These are phyloP conservation scores for Pholis gunnellus DNA, from an alignment of 2,113 vertebrate species.

Conservation along the genomic window DNA sequence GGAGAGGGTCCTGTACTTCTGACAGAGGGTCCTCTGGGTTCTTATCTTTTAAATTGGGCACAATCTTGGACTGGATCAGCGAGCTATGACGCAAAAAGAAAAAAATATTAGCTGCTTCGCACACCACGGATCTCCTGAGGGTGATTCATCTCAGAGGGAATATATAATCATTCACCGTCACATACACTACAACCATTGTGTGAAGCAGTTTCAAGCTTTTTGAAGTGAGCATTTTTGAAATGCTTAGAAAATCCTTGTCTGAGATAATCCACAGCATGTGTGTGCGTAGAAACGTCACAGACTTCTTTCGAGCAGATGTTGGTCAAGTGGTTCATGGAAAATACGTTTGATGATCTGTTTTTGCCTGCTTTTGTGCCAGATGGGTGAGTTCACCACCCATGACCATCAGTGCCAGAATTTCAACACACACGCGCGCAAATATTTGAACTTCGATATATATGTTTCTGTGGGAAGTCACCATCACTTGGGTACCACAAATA, in stretches of 20 bases:
- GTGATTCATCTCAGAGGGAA: slow-evolving; percentile 8
- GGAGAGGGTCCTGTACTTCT: slow-evolving; percentile 97
- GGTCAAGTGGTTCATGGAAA: slow-evolving; percentile 32
- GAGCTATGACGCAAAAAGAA: slow-evolving; percentile 81
- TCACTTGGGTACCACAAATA: background rate
- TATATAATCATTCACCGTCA: background rate
- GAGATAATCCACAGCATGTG: slow-evolving; percentile 39
- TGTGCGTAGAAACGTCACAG: slow-evolving; percentile 22
- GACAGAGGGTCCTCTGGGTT: slow-evolving; percentile 97
- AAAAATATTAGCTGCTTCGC: slow-evolving; percentile 4
- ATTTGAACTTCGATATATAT: background rate
- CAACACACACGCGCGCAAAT: background rate
- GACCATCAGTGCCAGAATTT: background rate
- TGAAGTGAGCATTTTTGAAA: slow-evolving; percentile 25
- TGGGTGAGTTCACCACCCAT: background rate
- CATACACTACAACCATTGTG: background rate
- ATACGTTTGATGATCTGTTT: slow-evolving; percentile 17
- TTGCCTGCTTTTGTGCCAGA: slow-evolving; percentile 15
- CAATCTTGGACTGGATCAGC: slow-evolving; percentile 95
- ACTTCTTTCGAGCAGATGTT: slow-evolving; percentile 6
- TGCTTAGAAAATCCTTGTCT: slow-evolving; percentile 6
- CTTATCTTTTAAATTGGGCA: slow-evolving; percentile 94
- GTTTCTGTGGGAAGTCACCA: background rate
- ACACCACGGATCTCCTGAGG: background rate
- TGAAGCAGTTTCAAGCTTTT: background rate